Evolutionary conservation across 2,888 invertebrate species (phyloP).

Genomic region (Rutpela maculata): DNA sequence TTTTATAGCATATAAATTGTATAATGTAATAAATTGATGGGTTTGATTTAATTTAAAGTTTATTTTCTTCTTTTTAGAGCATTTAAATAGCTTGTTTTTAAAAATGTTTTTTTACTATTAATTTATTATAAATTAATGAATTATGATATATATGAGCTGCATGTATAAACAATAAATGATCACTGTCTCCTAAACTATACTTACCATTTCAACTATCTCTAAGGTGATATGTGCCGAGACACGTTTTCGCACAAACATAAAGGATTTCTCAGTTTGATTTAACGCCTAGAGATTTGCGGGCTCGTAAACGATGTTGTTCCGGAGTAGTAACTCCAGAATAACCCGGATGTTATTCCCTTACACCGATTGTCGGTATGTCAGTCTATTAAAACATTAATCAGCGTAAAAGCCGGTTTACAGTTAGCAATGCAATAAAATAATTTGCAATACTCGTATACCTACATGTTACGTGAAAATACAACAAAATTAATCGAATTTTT

Average conservation of each 20-base stretch:
- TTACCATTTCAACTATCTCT: background rate
- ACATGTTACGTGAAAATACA: background rate
- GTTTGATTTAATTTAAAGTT: too few species aligned
- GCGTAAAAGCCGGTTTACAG: background rate
- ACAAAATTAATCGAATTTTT: background rate
- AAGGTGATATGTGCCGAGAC: background rate
- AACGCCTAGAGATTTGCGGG: slow-evolving; percentile 7
- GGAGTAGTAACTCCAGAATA: slow-evolving; percentile 4
- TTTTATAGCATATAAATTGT: too few species aligned
- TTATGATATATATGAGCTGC: too few species aligned
- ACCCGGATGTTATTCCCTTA: slow-evolving; percentile 4
- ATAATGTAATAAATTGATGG: too few species aligned
- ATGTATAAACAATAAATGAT: too few species aligned
- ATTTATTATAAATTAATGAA: too few species aligned
- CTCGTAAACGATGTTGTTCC: slow-evolving; percentile 1
- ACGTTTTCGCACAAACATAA: slow-evolving; percentile 7
- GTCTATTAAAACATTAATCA: background rate
- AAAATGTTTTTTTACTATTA: too few species aligned
- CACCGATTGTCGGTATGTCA: background rate
- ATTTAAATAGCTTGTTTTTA: too few species aligned
- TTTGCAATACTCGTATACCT: background rate
- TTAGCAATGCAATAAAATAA: background rate
- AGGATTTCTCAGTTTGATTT: slow-evolving; percentile 7
- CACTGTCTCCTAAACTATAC: too few species aligned
- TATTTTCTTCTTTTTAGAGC: too few species aligned